Evolutionary conservation across 2,113 vertebrate species (phyloP).

Genomic region (Xyliphius kryptos): DNA sequence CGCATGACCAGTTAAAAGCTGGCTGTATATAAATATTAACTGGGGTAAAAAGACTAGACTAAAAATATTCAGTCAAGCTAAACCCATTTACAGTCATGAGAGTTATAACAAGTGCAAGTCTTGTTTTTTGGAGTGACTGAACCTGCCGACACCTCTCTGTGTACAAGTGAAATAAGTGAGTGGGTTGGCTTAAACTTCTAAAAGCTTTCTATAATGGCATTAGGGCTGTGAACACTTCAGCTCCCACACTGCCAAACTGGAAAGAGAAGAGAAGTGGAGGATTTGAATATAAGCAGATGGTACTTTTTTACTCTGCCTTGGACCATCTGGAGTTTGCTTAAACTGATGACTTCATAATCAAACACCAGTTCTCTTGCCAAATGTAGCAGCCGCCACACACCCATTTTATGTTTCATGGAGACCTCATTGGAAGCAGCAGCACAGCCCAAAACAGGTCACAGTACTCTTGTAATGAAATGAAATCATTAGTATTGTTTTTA

Average conservation of each 20-base stretch:
- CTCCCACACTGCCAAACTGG: slow-evolving; percentile 58
- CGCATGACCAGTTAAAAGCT: slow-evolving; percentile 16
- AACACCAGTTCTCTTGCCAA: slow-evolving; percentile 59
- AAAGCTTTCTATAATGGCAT: slow-evolving; percentile 72
- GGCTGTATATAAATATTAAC: slow-evolving; percentile 17
- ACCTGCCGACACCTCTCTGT: slow-evolving; percentile 39
- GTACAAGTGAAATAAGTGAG: slow-evolving; percentile 56
- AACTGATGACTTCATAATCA: slow-evolving; percentile 74
- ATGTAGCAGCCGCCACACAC: slow-evolving; percentile 52
- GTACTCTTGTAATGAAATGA: slow-evolving; percentile 18
- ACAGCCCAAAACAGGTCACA: slow-evolving; percentile 26
- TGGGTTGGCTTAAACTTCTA: slow-evolving; percentile 69
- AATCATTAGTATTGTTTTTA: slow-evolving; percentile 18
- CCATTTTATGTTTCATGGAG: slow-evolving; percentile 8
- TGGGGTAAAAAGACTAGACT: not conserved
- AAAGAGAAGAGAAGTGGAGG: slow-evolving; percentile 50
- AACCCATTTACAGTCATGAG: slow-evolving; percentile 1
- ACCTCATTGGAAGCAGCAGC: not conserved
- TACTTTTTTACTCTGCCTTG: slow-evolving; percentile 68
- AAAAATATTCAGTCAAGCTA: not conserved
- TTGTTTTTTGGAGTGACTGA: slow-evolving; percentile 29
- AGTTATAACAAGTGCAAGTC: slow-evolving; percentile 15
- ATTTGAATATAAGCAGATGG: slow-evolving; percentile 73
- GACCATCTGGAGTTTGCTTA: slow-evolving; percentile 71
- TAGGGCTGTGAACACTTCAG: slow-evolving; percentile 60